Conservation (phyloP, 2,797 vertebrate species). For the Lagorchestes hirsutus region DNA sequence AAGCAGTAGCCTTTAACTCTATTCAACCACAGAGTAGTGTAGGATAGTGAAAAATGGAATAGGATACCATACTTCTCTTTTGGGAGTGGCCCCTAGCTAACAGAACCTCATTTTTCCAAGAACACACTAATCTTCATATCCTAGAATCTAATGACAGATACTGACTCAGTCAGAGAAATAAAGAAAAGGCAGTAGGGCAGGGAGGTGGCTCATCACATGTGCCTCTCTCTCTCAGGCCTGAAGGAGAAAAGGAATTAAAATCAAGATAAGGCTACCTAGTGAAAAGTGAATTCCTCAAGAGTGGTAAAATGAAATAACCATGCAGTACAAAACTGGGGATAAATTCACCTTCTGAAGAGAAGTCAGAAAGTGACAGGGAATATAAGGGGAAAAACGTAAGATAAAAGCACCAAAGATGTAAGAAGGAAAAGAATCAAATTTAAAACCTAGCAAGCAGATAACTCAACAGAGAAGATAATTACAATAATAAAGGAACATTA, state of each 20-base stretch:
- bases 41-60: too few species aligned
- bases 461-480: not conserved
- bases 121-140: not conserved
- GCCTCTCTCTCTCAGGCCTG: not conserved
- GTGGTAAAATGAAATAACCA: not conserved
- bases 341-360: not conserved
- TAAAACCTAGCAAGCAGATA: not conserved
- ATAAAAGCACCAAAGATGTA: not conserved
- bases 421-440: not conserved
- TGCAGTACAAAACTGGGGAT: not conserved
- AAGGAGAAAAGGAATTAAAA: not conserved
- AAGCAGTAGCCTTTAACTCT: not conserved
- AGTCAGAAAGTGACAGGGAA: not conserved
- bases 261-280: not conserved
- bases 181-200: not conserved
- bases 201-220: too few species aligned
- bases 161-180: not conserved
- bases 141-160: not conserved
- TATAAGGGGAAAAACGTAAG: not conserved
- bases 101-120: not conserved
- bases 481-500: not conserved
- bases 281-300: not conserved
- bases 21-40: too few species aligned
- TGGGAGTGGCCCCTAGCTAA: not conserved
- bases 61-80: not conserved